A percentile compares a stretch with the other conserved stretches of the same genome.
These are phyloP conservation scores for Cephus rjabovi DNA, from an alignment of 2,888 invertebrate species.

Conservation along the genomic window DNA sequence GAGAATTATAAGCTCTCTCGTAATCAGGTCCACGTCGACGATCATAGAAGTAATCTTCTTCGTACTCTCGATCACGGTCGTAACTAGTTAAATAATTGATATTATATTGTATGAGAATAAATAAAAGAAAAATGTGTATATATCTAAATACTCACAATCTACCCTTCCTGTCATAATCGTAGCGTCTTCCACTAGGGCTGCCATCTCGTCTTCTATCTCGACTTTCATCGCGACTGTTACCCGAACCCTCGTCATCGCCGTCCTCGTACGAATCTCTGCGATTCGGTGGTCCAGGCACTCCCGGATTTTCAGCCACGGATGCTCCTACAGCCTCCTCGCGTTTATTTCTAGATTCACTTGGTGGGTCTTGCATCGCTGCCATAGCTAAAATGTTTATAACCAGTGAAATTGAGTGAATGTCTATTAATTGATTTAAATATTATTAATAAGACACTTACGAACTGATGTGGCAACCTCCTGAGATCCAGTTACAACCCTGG, in stretches of 20 bases:
- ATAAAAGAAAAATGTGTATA: conserved; percentile 18
- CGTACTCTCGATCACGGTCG: conserved; percentile 60
- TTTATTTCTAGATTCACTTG: conserved; percentile 53
- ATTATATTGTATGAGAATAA: background rate
- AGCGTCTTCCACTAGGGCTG: conserved; percentile 53
- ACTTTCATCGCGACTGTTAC: conserved; percentile 58
- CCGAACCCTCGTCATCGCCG: conserved; percentile 60
- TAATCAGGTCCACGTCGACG: conserved; percentile 55
- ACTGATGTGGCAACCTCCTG: conserved; percentile 48
- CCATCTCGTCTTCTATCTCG: conserved; percentile 57
- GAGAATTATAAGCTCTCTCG: conserved; percentile 55
- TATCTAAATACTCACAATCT: conserved; percentile 45
- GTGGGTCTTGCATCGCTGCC: conserved; percentile 45
- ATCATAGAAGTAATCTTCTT: conserved; percentile 62
- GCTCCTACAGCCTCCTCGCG: conserved; percentile 63
- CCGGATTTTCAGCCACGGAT: conserved; percentile 50
- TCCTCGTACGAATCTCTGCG: conserved; percentile 61
- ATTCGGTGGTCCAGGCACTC: conserved; percentile 44
- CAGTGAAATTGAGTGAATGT: conserved; percentile 9
- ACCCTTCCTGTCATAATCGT: conserved; percentile 56
- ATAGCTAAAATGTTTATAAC: conserved; percentile 31
- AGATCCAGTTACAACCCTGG: conserved; percentile 61
- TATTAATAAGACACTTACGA: conserved; percentile 38
- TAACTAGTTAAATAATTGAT: conserved; percentile 33
- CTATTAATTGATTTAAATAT: background rate